These are phyloP conservation scores for Drosophila birchii DNA, from an alignment of 2,888 invertebrate species.

Conservation along the genomic window DNA sequence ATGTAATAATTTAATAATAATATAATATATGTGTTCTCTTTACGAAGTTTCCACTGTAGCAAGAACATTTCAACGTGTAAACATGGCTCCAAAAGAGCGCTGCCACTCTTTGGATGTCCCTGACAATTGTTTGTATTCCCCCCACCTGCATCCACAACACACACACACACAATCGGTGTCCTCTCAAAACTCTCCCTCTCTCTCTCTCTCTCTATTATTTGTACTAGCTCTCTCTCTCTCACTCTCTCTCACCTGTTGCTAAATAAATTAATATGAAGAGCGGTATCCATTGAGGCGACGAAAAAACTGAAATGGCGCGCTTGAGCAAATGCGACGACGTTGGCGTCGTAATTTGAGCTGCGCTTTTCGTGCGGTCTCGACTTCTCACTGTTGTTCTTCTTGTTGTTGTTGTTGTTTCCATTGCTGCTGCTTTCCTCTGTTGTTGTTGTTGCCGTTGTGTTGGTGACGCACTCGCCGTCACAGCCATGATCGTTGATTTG, in stretches of 20 bases:
- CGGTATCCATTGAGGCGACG: constrained; percentile 77
- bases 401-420: constrained; percentile 48
- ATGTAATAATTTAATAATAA: too few relatives aligned
- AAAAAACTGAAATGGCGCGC: constrained; percentile 59
- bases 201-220: constrained; percentile 6
- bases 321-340: constrained; percentile 59
- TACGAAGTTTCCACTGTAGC: neutral
- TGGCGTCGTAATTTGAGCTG: constrained; percentile 62
- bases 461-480: constrained; percentile 71
- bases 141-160: constrained; percentile 1
- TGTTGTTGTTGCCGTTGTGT: constrained; percentile 50
- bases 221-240: neutral
- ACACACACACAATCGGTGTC: neutral
- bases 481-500: constrained; percentile 65
- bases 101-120: constrained; percentile 45
- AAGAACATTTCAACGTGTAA: constrained; percentile 21
- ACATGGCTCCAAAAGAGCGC: constrained; percentile 1
- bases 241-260: constrained; percentile 78
- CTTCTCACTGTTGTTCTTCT: constrained; percentile 55
- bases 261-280: constrained; percentile 79
- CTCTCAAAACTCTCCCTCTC: constrained; percentile 15
- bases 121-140: constrained; percentile 7
- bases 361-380: constrained; percentile 76
- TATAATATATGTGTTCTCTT: neutral
- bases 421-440: constrained; percentile 29